These are phyloP conservation scores for Echeneis naucrates DNA, from an alignment of 2,797 vertebrate species.

Conservation along the genomic window DNA sequence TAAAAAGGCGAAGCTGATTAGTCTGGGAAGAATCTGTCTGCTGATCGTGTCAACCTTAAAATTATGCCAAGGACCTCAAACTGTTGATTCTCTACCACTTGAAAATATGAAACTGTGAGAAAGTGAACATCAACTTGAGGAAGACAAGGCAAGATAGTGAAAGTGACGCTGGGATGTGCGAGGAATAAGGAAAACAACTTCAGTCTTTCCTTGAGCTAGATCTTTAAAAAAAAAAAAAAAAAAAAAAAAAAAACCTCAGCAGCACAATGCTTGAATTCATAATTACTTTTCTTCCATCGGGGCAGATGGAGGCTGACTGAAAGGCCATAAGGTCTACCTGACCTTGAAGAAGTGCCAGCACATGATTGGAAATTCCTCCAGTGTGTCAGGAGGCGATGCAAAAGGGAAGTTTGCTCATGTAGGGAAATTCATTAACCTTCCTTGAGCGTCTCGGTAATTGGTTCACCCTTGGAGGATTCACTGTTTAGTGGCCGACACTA, in stretches of 20 bases:
- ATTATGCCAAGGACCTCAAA: not conserved
- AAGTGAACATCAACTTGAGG: slow-evolving; percentile 3
- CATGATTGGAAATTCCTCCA: slow-evolving; percentile 58
- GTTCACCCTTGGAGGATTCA: slow-evolving; percentile 25
- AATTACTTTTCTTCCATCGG: slow-evolving; percentile 34
- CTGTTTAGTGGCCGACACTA: not conserved
- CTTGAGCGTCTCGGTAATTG: slow-evolving; percentile 38
- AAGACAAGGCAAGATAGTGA: slow-evolving; percentile 9
- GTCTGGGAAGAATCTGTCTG: not conserved
- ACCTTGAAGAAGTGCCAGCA: slow-evolving; percentile 67
- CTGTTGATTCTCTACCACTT: not conserved
- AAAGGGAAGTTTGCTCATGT: slow-evolving; percentile 42
- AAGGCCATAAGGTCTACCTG: slow-evolving; percentile 69
- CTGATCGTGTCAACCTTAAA: not conserved
- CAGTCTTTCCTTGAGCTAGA: slow-evolving; percentile 6
- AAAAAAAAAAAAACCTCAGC: slow-evolving; percentile 15
- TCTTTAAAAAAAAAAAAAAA: slow-evolving; percentile 10
- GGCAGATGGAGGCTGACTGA: slow-evolving; percentile 69
- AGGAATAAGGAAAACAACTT: slow-evolving; percentile 41
- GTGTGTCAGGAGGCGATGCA: slow-evolving; percentile 46
- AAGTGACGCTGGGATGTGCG: slow-evolving; percentile 41
- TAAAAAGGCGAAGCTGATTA: not conserved
- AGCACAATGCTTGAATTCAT: slow-evolving; percentile 45
- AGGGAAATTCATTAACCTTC: slow-evolving; percentile 62
- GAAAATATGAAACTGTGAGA: slow-evolving; percentile 12